phyloP scores from a whole-genome alignment of 2,888 invertebrate genomes.

The Amphipoea lucens region DNA sequence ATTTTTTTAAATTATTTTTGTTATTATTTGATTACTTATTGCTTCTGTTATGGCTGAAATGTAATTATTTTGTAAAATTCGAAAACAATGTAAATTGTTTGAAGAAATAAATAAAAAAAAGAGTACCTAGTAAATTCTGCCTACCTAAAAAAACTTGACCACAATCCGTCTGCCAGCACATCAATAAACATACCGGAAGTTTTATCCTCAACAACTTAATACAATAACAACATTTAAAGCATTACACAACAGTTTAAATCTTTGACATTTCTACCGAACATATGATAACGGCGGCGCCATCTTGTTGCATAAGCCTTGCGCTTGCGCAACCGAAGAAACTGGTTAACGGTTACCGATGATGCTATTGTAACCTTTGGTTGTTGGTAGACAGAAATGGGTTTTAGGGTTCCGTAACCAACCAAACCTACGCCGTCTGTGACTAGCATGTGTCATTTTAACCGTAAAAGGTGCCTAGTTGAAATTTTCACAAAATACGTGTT shows the following conservation, averaged over 20 bases:
- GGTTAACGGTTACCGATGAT: conserved; percentile 30
- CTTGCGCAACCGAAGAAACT: conserved; percentile 45
- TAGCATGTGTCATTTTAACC: neutral
- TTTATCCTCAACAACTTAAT: neutral
- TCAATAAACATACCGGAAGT: conserved; percentile 39
- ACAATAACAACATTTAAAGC: conserved; percentile 52
- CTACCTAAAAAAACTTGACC: neutral
- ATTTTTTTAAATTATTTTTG: too few species aligned
- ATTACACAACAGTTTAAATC: conserved; percentile 53
- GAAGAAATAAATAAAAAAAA: too few species aligned
- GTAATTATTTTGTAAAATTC: too few species aligned
- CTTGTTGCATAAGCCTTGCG: conserved; percentile 39
- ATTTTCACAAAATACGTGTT: neutral
- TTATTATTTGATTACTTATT: too few species aligned
- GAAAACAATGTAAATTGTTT: too few species aligned
- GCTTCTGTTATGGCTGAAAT: too few species aligned
- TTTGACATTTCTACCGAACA: conserved; percentile 50
- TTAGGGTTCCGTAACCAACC: neutral
- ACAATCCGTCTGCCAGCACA: neutral
- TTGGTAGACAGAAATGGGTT: conserved; percentile 3
- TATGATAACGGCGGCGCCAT: conserved; percentile 50
- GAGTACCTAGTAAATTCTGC: neutral
- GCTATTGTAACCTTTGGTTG: conserved; percentile 48
- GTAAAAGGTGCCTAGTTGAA: neutral
- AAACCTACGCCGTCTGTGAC: too few species aligned